Conservation (phyloP, 2,113 vertebrate species). For the Lepus timidus region DNA sequence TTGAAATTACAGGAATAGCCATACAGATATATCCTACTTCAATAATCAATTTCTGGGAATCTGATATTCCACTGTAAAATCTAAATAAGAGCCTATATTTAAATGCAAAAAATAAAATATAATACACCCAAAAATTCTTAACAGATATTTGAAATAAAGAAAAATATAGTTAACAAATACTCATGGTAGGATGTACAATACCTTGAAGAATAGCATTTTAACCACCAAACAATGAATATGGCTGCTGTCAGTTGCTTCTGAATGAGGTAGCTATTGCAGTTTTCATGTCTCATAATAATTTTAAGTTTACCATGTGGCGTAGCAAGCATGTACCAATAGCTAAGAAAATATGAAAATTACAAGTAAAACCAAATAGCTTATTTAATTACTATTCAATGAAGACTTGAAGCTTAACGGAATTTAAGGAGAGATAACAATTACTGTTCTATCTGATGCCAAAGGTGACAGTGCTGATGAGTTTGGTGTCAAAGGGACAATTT, state of each 20-base stretch:
- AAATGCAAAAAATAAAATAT: constrained; percentile 11
- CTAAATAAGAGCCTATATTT: not conserved
- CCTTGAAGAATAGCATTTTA: not conserved
- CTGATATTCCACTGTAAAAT: constrained; percentile 3
- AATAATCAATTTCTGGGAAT: constrained; percentile 13
- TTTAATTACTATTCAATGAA: not conserved
- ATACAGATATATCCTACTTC: not conserved
- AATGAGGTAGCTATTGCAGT: constrained; percentile 15
- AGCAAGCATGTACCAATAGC: not conserved
- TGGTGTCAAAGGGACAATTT: not conserved
- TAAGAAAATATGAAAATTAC: constrained; percentile 27
- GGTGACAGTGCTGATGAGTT: not conserved
- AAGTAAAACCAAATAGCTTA: constrained; percentile 17
- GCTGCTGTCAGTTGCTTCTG: not conserved
- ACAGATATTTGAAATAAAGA: constrained; percentile 40
- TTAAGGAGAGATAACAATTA: not conserved
- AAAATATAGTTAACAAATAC: constrained; percentile 11
- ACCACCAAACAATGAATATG: not conserved
- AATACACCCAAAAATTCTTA: not conserved
- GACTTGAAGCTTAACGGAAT: not conserved
- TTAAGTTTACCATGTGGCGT: not conserved
- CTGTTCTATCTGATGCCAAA: not conserved
- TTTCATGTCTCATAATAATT: not conserved
- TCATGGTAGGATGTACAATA: not conserved
- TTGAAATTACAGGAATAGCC: not conserved